Percentiles rank a stretch among this genome's conserved stretches.
phyloP scores from a whole-genome alignment of 2,797 vertebrate species.

The Coracias cyanogaster region DNA sequence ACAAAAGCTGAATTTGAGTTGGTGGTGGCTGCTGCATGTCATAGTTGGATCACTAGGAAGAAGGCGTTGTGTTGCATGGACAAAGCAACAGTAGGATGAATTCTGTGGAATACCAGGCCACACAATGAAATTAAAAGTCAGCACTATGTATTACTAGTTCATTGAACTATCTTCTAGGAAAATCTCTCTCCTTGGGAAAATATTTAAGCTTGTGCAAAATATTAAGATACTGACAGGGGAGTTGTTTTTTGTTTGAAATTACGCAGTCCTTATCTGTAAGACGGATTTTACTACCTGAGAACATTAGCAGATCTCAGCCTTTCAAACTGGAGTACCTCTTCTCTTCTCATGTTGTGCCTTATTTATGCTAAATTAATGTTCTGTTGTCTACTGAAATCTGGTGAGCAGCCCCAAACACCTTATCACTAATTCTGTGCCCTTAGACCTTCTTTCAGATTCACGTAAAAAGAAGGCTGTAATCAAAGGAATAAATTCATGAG shows the following conservation, averaged over 20 bases:
- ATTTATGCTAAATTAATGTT: neutral
- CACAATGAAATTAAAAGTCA: neutral
- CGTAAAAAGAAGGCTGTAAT: conserved; percentile 23
- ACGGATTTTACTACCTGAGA: neutral
- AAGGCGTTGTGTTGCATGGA: neutral
- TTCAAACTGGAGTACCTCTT: neutral
- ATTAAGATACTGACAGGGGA: neutral
- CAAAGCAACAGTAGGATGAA: neutral
- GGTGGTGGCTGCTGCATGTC: neutral
- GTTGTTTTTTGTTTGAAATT: neutral
- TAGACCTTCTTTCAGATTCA: conserved; percentile 28
- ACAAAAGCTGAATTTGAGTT: neutral
- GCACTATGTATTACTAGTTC: neutral
- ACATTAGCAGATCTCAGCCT: neutral
- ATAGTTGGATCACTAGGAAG: neutral
- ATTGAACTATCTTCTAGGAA: neutral
- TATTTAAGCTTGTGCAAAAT: neutral
- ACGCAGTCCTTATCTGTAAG: neutral
- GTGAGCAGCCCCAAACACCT: neutral
- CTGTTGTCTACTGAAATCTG: neutral
- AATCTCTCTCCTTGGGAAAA: neutral
- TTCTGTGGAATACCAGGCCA: neutral
- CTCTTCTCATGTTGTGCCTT: neutral
- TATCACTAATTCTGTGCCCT: neutral
- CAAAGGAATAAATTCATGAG: conserved; percentile 63